These are phyloP conservation scores for Bombyx mori DNA, from an alignment of 1,140 invertebrate species.

Conservation along the genomic window ASM3026992v2 NC_085115.1:8809001-8809500, in stretches of 20 bases:
- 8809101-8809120: no score
- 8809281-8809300: constrained; percentile 62
- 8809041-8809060: no score
- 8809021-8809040: no score
- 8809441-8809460: background rate
- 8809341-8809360: constrained; percentile 47
- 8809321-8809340: constrained; percentile 56
- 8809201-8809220: constrained; percentile 60
- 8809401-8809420: constrained; percentile 51
- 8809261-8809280: constrained; percentile 63
- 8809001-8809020: no score
- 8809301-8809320: constrained; percentile 67
- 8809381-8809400: constrained; percentile 52
- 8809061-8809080: no score
- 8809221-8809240: constrained; percentile 48
- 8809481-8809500: no score
- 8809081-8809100: no score
- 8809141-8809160: no score
- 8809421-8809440: constrained; percentile 35
- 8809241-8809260: constrained; percentile 51
- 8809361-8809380: constrained; percentile 36
- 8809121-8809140: no score
- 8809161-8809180: no score
- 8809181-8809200: background rate
- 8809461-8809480: no score